Base-by-base conservation (phyloP, 2,113 vertebrate species). In the Lonchura striata region DNA sequence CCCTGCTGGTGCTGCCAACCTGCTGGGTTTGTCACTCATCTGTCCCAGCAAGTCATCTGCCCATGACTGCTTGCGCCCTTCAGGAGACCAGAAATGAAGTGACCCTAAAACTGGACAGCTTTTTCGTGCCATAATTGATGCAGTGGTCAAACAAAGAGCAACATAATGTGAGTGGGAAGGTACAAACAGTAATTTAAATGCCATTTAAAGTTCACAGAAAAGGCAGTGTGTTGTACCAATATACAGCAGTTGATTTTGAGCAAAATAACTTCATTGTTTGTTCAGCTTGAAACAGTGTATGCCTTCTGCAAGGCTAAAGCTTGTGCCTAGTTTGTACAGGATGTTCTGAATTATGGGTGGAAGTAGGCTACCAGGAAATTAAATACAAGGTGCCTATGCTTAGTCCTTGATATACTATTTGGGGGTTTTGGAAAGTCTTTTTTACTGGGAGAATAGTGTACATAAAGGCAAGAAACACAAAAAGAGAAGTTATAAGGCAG, bases 121-220 rank as follows among this genome's bases (percentile, higher is more conserved):
- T 68, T 56, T 15, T 60, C 41, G 37, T 35, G 52, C 46, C 35
- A 6, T 15, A 20, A 22, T 4, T 37, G 22, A 20, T 0, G 0
- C 7, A 2, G 24, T n/a, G 30, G 16, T 53, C 39, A 37, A 5
- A 30, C 20, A 14, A 41, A 46, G 64, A 35, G 56, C 49, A 7
- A 46, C 33, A 13, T 70, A 33, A 15, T 22, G 15, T 25, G 31
- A 57, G 46, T 9, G 15, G 25, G 28, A 76, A 52, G 8, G 20
- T 22, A 76, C 56, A 71, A 86, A 30, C 52, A 35, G 52, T 8
- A 15, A 66, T 78, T 74, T 57, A 61, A 63, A 37, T 22, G 17
- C 56, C 41, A 59, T 47, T 56, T 49, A 60, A 71, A 74, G 18
- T 35, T 80, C 33, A 9, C 15, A 12, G 56, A 57, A 88, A 15